Evolutionary conservation across 2,888 invertebrate species (phyloP).

Genomic region (Glaucopsyche alexis): DNA sequence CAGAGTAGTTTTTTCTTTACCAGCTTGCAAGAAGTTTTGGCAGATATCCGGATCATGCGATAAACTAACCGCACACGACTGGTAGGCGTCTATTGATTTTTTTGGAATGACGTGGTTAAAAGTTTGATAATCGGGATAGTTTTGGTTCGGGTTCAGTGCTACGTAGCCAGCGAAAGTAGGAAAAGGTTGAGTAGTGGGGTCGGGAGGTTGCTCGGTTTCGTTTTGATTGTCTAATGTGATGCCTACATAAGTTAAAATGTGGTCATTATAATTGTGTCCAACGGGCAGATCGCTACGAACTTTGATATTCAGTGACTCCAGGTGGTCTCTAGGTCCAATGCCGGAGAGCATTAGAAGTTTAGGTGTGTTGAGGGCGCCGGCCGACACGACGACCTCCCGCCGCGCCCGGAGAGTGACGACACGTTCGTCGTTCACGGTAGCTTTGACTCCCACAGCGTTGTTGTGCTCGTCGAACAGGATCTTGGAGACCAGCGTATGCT

Average conservation of each 20-base stretch:
- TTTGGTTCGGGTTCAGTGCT: conserved; percentile 36
- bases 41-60: background rate
- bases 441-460: conserved; percentile 47
- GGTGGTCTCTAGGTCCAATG: conserved; percentile 49
- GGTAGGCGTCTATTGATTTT: background rate
- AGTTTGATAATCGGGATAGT: background rate
- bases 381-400: conserved; percentile 51
- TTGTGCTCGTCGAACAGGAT: conserved; percentile 48
- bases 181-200: conserved; percentile 33
- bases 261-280: conserved; percentile 50
- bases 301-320: conserved; percentile 44
- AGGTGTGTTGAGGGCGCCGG: conserved; percentile 50
- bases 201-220: conserved; percentile 29
- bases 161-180: conserved; percentile 41
- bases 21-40: background rate
- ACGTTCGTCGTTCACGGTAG: conserved; percentile 36
- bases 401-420: conserved; percentile 42
- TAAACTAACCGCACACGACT: background rate
- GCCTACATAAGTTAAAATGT: too few species aligned
- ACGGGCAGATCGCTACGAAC: conserved; percentile 49
- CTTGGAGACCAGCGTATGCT: conserved; percentile 46
- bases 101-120: background rate
- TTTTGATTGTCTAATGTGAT: too few species aligned
- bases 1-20: conserved; percentile 28
- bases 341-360: conserved; percentile 54